Evolutionary conservation across 35 echinoderm and acorn worm genomes (phyloP), one percentile per base, ranked within the genome.

Genomic region (Lytechinus pictus): DNA sequence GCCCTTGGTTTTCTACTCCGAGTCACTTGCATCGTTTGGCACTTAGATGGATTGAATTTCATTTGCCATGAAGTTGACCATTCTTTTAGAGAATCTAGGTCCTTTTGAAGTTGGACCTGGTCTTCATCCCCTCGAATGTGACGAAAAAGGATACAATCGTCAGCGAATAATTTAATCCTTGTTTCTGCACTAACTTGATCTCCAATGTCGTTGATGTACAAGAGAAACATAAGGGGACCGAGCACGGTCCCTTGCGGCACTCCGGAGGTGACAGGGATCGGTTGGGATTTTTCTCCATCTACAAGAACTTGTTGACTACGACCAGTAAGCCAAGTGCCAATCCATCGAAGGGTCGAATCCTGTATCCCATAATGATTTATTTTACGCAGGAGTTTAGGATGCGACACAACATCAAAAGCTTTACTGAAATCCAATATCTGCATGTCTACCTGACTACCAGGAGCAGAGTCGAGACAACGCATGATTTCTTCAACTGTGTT

Each of bases 131-230:
- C 95, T 29, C 94, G 86, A 54, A 99, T 99, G 89, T 89, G 28
- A 27, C 95, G 16, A 71, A 97, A 99, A 2, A 99, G 86, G 9
- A 99, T 91, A 58, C 97, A 96, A 28, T 99, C 97, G 87, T 97
- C 98, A 52, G 98, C 98, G 95, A 97, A 99, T 6, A 99, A 92
- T 29, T 94, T 94, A 29, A 97, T 94, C 28, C 72, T 58, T n/a
- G 96, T 97, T 53, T 95, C 89, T 52, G 95, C 58, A 52, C 89
- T 92, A 10, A 92, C 19, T 21, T 55, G 10, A 52, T 57, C 86
- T 4, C 71, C 95, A 27, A 99, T 91, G 58, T 99, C 94, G 92
- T 97, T 95, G 52, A 92, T 92, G 52, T 92, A 92, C 6, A 92
- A 19, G 52, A 92, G 89, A 54, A 54, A 92, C 89, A 92, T 92